A percentile compares a stretch with the other conserved stretches of the same genome.
These are phyloP conservation scores for Drosophila virilis DNA, from an alignment of 1,140 invertebrate genomes.

Conservation along the genomic window DNA sequence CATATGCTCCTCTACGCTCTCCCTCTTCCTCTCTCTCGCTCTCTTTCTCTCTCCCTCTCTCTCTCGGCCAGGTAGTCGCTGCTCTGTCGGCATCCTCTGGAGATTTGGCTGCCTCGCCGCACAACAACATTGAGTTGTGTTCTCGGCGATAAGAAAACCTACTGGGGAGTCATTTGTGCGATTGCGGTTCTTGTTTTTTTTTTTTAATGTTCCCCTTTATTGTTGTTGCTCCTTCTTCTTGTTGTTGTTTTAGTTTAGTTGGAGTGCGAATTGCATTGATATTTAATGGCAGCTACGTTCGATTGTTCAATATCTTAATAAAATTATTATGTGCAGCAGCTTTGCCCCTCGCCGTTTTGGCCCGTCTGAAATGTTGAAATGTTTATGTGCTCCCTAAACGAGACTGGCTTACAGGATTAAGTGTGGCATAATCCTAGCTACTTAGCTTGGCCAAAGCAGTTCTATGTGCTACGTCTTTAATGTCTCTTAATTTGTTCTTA, in stretches of 20 bases:
- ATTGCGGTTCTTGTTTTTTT: constrained; percentile 36
- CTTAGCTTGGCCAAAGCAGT: no score
- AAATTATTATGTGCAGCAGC: constrained; percentile 11
- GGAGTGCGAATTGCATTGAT: constrained; percentile 35
- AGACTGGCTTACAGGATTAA: no score
- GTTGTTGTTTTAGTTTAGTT: neutral
- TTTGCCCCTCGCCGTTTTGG: neutral
- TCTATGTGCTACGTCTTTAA: no score
- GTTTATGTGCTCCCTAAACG: neutral
- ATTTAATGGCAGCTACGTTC: constrained; percentile 26
- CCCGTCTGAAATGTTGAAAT: neutral
- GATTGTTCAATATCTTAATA: constrained; percentile 39
- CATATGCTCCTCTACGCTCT: neutral
- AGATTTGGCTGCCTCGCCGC: constrained; percentile 50
- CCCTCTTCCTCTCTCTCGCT: constrained; percentile 16
- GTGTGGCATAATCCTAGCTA: no score
- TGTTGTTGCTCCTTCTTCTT: neutral
- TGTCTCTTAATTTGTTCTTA: no score
- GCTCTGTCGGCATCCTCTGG: constrained; percentile 58
- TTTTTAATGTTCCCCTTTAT: neutral
- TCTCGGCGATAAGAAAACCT: constrained; percentile 51
- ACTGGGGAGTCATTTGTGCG: constrained; percentile 48
- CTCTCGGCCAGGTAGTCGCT: constrained; percentile 3
- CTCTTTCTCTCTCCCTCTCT: neutral
- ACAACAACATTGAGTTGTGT: constrained; percentile 50